Evolutionary conservation across 2,797 vertebrate species (phyloP), one percentile per base, ranked within the genome.

Genomic region (Chelmon rostratus): DNA sequence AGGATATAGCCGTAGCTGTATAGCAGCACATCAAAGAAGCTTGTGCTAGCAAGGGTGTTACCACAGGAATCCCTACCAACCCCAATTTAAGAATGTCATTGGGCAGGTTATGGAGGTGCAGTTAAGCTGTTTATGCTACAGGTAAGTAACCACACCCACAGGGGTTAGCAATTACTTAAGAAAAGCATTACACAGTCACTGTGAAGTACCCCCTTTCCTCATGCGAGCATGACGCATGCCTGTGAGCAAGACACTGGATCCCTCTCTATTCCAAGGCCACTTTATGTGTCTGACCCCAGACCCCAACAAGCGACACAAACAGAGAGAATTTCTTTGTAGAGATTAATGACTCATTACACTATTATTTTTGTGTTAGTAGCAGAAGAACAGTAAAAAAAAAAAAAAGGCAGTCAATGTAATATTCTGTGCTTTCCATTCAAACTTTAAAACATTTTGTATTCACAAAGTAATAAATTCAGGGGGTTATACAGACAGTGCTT

Each of bases 21-120:
- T n/a, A n/a, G n/a, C 18, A 40, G 33, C 15, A 25, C 6, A 10
- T 68, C 19, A 49, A 53, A 66, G 28, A 53, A 37, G 23, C 10
- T 6, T 12, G 11, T 65, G 35, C 21, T 23, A 18, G 33, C 2
- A 12, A 28, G 62, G 35, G 44, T 73, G 65, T 66, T n/a, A 76
- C 50, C 33, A 65, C 57, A 61, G 40, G 53, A 66, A 76, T 75
- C n/a, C 13, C 61, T 3, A 18, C 47, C 38, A 52, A 61, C 46
- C 38, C 64, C 42, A 46, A 54, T 25, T 58, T 18, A 71, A 58
- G 82, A 91, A 91, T 92, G 92, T 68, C 61, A 85, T 83, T 49
- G 6, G 68, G 87, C 88, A 58, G 82, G 93, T 89, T 85, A 50
- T 19, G 21, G 66, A 53, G n/a, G 46, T 53, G 53, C 58, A 71